Conservation (phyloP, 1,140 invertebrate species). For the Sarcophaga peregrina region DNA sequence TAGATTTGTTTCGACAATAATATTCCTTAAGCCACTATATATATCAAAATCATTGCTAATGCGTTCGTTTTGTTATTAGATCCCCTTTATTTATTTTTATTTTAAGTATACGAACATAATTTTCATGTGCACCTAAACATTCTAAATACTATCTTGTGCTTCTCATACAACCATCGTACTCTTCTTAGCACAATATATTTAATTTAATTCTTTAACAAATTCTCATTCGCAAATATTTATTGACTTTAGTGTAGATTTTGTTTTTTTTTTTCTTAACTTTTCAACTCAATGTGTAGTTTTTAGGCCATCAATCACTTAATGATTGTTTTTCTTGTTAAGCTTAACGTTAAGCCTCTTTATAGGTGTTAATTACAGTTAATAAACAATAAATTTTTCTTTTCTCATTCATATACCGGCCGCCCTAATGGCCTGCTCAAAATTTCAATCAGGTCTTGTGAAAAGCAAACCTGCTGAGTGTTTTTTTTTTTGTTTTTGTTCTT, state of each 20-base stretch:
- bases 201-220: not conserved
- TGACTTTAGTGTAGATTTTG: not conserved
- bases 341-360: slow-evolving; percentile 35
- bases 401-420: not conserved
- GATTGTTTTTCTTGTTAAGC: slow-evolving; percentile 3
- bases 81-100: not conserved
- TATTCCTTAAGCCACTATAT: too few relatives aligned
- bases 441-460: not conserved
- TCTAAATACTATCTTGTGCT: not conserved
- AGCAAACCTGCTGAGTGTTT: slow-evolving; percentile 4
- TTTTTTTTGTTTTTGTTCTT: too few relatives aligned
- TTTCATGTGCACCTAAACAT: not conserved
- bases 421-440: not conserved
- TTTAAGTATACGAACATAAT: not conserved
- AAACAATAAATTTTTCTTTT: not conserved
- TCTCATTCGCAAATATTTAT: not conserved
- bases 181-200: not conserved
- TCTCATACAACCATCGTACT: not conserved
- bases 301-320: slow-evolving; percentile 31
- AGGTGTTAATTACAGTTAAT: slow-evolving; percentile 40
- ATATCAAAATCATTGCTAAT: not conserved
- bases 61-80: not conserved
- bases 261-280: not conserved
- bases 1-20: too few relatives aligned
- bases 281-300: slow-evolving; percentile 5